Percentiles rank a stretch among this genome's conserved stretches.
Evolutionary conservation across 2,113 vertebrate genomes (phyloP).

Genomic region (Tenebrosternarchus preto): DNA sequence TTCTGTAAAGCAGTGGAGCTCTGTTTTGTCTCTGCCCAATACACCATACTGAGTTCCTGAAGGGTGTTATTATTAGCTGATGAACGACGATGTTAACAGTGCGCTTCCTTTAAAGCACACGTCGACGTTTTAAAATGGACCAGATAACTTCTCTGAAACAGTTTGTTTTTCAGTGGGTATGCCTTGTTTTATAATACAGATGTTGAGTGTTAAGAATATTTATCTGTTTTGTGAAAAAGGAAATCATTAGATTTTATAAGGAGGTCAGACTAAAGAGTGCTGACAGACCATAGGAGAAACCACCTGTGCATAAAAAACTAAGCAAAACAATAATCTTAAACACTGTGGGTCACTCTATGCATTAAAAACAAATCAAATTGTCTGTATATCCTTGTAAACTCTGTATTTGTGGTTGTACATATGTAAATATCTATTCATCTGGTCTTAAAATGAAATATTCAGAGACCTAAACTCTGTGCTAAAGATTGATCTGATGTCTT

Average conservation of each 20-base stretch:
- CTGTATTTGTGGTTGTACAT: conserved; percentile 46
- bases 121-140: neutral
- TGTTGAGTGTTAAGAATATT: too few species aligned
- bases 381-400: conserved; percentile 46
- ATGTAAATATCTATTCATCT: conserved; percentile 43
- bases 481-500: conserved; percentile 30
- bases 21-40: neutral
- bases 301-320: too few species aligned
- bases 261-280: conserved; percentile 4
- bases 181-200: neutral
- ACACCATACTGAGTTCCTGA: neutral
- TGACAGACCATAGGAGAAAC: neutral
- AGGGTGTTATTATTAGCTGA: neutral
- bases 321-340: conserved; percentile 19
- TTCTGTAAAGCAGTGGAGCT: neutral
- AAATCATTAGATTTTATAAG: conserved; percentile 6
- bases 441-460: conserved; percentile 12
- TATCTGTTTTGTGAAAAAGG: too few species aligned
- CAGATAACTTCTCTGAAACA: neutral
- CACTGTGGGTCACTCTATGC: conserved; percentile 44
- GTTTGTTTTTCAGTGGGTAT: neutral
- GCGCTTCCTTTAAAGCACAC: neutral
- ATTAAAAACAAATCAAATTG: conserved; percentile 33
- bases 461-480: conserved; percentile 22
- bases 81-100: neutral